These are phyloP conservation scores for Aix galericulata DNA, from an alignment of 2,113 vertebrate genomes.

Conservation along the genomic window DNA sequence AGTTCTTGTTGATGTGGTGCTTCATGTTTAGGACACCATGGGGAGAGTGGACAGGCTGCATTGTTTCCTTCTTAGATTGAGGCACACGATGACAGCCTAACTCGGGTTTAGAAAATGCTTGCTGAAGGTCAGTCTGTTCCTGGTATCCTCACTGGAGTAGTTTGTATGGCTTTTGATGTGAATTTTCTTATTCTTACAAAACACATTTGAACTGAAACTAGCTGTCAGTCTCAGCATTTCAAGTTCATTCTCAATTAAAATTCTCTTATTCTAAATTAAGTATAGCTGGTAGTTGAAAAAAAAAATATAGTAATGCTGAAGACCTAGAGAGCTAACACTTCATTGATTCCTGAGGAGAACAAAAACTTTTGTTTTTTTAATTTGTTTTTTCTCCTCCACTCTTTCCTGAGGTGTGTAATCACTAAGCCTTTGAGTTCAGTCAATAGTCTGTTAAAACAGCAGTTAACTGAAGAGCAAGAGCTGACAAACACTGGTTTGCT, in stretches of 20 bases:
- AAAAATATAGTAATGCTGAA: neutral
- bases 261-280: neutral
- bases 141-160: neutral
- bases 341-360: neutral
- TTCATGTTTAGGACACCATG: neutral
- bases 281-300: neutral
- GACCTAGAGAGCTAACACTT: neutral
- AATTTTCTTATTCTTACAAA: neutral
- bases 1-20: neutral
- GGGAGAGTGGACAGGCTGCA: too few species aligned
- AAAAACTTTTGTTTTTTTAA: rapidly evolving
- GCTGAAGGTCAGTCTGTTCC: neutral
- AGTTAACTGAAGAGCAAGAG: neutral
- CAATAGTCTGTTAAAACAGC: neutral
- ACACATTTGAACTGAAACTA: neutral
- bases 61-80: too few species aligned
- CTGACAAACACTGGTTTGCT: neutral
- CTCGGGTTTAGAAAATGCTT: neutral
- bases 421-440: neutral
- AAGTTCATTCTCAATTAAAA: neutral
- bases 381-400: neutral
- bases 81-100: neutral
- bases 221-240: neutral
- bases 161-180: neutral
- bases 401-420: neutral